Conservation (phyloP, 1,140 invertebrate genomes). For the Uloborus diversus region DNA sequence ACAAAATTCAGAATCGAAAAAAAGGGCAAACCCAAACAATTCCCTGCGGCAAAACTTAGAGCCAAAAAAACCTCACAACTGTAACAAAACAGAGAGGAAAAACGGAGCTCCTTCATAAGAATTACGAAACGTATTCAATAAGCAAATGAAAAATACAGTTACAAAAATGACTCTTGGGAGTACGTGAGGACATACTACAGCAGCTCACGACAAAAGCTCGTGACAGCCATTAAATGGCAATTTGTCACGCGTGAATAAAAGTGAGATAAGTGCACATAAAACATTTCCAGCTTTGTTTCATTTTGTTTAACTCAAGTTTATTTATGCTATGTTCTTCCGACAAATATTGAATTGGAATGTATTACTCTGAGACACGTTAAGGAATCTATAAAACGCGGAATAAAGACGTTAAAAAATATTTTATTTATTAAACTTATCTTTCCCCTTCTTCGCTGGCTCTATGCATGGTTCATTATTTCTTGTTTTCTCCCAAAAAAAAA, state of each 20-base stretch:
- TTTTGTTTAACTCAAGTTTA: neutral
- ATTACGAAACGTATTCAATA: conserved; percentile 1
- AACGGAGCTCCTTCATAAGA: neutral
- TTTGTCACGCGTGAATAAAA: conserved; percentile 26
- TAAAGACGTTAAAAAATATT: too few species aligned
- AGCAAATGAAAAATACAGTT: conserved; percentile 20
- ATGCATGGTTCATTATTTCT: too few species aligned
- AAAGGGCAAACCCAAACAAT: conserved; percentile 9
- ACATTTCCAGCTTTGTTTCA: neutral
- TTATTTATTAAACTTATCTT: too few species aligned
- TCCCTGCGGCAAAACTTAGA: conserved; percentile 10
- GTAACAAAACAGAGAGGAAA: neutral
- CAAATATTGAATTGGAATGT: too few species aligned
- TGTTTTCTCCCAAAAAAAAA: too few species aligned
- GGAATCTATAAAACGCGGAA: too few species aligned
- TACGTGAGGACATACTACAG: conserved; percentile 20
- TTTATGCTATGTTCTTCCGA: neutral
- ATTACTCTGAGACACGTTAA: too few species aligned
- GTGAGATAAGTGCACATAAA: too few species aligned
- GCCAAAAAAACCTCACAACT: neutral
- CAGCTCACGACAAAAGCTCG: conserved; percentile 13
- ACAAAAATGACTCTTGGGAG: conserved; percentile 18
- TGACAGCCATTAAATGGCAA: conserved; percentile 36
- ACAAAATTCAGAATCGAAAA: too few species aligned
- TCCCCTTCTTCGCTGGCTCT: too few species aligned